Conservation (phyloP, 2,113 vertebrate genomes). For the Atractosteus spatula region DNA sequence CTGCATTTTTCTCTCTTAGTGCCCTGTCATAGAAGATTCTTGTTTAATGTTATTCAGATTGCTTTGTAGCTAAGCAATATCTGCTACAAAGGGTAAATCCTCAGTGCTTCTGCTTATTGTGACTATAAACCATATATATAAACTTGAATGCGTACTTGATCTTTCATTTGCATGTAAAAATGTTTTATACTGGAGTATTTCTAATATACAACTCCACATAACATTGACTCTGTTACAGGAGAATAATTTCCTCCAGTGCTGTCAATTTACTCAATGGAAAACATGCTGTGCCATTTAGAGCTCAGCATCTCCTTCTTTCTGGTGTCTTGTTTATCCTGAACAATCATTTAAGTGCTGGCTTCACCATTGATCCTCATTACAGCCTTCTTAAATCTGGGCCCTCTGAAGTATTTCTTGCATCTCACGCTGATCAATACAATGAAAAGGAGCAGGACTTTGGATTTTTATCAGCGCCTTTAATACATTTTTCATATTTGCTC, state of each 20-base stretch:
- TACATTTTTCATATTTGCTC: slow-evolving; percentile 29
- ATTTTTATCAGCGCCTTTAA: not conserved
- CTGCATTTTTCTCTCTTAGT: no score
- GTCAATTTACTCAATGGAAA: not conserved
- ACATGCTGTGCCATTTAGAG: not conserved
- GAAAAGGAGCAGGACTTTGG: not conserved
- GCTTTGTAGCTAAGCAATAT: no score
- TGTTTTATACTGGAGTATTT: no score
- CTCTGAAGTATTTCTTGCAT: slow-evolving; percentile 14
- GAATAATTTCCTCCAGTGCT: not conserved
- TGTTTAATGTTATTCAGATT: no score
- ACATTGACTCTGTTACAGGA: not conserved
- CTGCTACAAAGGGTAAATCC: no score
- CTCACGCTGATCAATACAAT: slow-evolving; percentile 28
- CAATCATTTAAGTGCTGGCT: not conserved
- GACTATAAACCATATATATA: no score
- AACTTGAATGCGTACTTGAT: no score
- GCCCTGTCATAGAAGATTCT: no score
- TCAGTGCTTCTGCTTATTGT: no score
- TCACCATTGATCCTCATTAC: slow-evolving; percentile 6
- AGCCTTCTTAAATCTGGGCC: slow-evolving; percentile 3
- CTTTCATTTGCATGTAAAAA: no score
- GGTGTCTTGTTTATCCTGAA: not conserved
- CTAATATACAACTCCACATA: not conserved
- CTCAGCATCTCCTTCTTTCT: not conserved